Conservation (phyloP, 2,113 vertebrate genomes). For the Phylloscopus whistleri region DNA sequence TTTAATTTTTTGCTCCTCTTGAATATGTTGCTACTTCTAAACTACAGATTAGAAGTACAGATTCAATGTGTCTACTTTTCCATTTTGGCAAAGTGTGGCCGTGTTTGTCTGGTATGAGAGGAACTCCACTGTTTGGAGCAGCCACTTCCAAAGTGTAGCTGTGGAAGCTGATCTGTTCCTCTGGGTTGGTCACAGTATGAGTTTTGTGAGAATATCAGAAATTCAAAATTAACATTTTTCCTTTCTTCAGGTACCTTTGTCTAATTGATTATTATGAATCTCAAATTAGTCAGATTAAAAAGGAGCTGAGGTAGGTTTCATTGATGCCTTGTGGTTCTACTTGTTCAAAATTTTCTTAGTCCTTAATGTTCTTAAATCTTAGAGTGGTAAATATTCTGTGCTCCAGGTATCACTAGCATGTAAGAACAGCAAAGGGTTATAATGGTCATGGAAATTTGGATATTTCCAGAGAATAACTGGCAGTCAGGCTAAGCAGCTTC, state of each 20-base stretch:
- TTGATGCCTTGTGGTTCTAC: neutral
- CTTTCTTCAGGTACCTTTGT: conserved; percentile 77
- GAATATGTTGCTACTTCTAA: neutral
- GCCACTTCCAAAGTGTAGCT: neutral
- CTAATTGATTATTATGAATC: conserved; percentile 86
- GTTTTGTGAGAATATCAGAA: neutral
- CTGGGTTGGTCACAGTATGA: neutral
- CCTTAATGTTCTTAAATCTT: neutral
- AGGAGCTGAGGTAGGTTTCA: conserved; percentile 75
- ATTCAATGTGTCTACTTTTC: neutral
- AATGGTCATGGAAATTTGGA: neutral
- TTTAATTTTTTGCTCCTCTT: neutral
- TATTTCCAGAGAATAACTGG: neutral
- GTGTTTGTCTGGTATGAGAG: neutral
- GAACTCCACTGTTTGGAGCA: neutral
- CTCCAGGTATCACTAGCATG: neutral
- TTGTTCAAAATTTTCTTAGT: neutral
- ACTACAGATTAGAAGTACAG: too few species aligned
- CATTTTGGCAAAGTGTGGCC: neutral
- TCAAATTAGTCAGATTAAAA: conserved; percentile 74
- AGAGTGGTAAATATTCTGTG: neutral
- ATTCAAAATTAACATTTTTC: neutral
- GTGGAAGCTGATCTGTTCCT: neutral
- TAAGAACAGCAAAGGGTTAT: neutral
- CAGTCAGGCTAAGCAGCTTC: neutral